Conservation (phyloP, 2,888 invertebrate species). For the Suillia variegata region DNA sequence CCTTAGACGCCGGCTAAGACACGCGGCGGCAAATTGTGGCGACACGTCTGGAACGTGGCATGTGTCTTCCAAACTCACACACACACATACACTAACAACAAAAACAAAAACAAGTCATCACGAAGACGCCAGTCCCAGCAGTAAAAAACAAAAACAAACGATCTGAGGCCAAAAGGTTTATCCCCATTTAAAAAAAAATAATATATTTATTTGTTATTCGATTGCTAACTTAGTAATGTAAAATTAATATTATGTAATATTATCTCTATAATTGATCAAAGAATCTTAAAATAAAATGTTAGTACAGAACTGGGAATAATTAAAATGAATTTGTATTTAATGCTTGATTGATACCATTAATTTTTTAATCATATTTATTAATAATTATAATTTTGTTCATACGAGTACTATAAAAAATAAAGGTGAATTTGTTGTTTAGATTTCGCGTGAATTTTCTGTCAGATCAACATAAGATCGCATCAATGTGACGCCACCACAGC, state of each 20-base stretch:
- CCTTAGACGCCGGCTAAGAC: constrained; percentile 49
- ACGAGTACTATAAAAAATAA: too few species aligned
- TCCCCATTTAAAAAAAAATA: neutral
- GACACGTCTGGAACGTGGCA: constrained; percentile 53
- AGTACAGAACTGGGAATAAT: too few species aligned
- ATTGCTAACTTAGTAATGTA: neutral
- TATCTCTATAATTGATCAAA: too few species aligned
- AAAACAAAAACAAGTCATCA: constrained; percentile 12
- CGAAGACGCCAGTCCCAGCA: constrained; percentile 14
- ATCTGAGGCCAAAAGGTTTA: constrained; percentile 11
- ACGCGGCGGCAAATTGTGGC: constrained; percentile 55
- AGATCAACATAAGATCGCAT: constrained; percentile 22
- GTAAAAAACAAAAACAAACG: constrained; percentile 5
- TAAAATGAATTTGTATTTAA: too few species aligned
- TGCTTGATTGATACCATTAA: too few species aligned
- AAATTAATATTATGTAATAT: too few species aligned
- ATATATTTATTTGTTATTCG: too few species aligned
- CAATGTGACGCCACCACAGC: constrained; percentile 29
- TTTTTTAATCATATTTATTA: too few species aligned
- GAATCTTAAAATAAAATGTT: too few species aligned
- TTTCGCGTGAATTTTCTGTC: constrained; percentile 14
- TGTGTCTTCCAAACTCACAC: constrained; percentile 27
- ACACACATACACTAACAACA: constrained; percentile 26
- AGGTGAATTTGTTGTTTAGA: too few species aligned
- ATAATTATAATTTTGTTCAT: too few species aligned